A percentile compares a stretch with the other conserved stretches of the same genome.
phyloP scores from a whole-genome alignment of 2,888 invertebrate genomes.

The Heliconius erato region DNA sequence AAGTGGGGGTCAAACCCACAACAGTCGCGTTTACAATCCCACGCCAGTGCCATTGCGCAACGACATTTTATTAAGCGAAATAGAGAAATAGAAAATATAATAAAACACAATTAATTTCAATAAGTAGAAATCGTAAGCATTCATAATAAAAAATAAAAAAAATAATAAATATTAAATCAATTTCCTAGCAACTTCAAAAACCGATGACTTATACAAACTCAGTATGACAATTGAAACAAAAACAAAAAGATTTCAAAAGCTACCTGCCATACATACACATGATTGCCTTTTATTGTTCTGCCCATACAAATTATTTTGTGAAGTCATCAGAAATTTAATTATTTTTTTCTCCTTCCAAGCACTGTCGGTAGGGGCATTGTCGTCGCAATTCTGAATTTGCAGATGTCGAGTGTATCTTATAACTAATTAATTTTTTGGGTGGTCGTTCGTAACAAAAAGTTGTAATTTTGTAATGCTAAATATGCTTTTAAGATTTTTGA shows the following conservation, averaged over 20 bases:
- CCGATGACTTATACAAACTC: not conserved
- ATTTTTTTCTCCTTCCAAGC: not conserved
- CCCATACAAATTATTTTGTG: not conserved
- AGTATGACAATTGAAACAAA: not conserved
- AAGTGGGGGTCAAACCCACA: too few species aligned
- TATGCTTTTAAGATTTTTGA: not conserved
- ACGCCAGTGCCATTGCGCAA: too few species aligned
- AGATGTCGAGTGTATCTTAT: conserved; percentile 10
- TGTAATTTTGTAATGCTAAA: not conserved
- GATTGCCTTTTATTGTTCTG: conserved; percentile 14
- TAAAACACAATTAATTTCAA: too few species aligned
- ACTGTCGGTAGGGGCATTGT: not conserved
- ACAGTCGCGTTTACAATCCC: too few species aligned
- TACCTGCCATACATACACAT: not conserved
- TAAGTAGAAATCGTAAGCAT: too few species aligned
- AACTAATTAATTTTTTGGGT: conserved; percentile 11
- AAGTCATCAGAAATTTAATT: conserved; percentile 17
- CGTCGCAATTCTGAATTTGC: not conserved
- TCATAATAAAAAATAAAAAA: not conserved
- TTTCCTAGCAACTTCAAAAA: not conserved
- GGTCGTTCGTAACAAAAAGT: conserved; percentile 11
- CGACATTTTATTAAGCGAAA: too few species aligned
- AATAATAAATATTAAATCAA: not conserved
- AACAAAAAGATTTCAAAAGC: conserved; percentile 7
- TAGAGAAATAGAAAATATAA: too few species aligned